Percentiles rank a stretch among this genome's conserved stretches.
These are phyloP conservation scores for Euwallacea similis DNA, from an alignment of 1,140 invertebrate genomes.

Conservation along the genomic window DNA sequence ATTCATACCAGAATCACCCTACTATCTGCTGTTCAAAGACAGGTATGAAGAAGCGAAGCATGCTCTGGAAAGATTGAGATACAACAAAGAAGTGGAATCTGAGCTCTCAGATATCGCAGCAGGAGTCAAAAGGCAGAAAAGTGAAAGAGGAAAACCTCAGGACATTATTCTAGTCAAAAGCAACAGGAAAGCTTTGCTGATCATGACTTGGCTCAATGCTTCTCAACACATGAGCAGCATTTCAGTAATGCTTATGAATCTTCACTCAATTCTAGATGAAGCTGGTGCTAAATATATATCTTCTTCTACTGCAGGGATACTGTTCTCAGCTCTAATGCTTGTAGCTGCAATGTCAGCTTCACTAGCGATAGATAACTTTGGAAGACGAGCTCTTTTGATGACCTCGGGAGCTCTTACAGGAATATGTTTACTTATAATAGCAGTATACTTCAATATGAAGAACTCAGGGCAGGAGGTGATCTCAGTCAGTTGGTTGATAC, in stretches of 20 bases:
- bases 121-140: constrained; percentile 44
- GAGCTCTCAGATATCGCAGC: constrained; percentile 55
- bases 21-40: constrained; percentile 45
- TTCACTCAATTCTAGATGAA: constrained; percentile 55
- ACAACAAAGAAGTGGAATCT: constrained; percentile 52
- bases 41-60: constrained; percentile 55
- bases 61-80: constrained; percentile 58
- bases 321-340: constrained; percentile 52
- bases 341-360: constrained; percentile 47
- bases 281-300: constrained; percentile 50
- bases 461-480: constrained; percentile 31
- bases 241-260: constrained; percentile 62
- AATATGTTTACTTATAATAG: constrained; percentile 38
- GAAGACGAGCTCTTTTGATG: constrained; percentile 55
- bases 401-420: constrained; percentile 43
- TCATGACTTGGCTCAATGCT: constrained; percentile 57
- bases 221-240: constrained; percentile 59
- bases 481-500: constrained; percentile 40
- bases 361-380: constrained; percentile 53
- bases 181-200: constrained; percentile 46
- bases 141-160: constrained; percentile 41
- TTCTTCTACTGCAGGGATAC: constrained; percentile 49
- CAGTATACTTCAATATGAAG: constrained; percentile 47
- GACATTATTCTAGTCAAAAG: constrained; percentile 44
- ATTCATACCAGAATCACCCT: constrained; percentile 47